Evolutionary conservation across 2,888 invertebrate species (phyloP).

Genomic region (Steinernema scapterisci): DNA sequence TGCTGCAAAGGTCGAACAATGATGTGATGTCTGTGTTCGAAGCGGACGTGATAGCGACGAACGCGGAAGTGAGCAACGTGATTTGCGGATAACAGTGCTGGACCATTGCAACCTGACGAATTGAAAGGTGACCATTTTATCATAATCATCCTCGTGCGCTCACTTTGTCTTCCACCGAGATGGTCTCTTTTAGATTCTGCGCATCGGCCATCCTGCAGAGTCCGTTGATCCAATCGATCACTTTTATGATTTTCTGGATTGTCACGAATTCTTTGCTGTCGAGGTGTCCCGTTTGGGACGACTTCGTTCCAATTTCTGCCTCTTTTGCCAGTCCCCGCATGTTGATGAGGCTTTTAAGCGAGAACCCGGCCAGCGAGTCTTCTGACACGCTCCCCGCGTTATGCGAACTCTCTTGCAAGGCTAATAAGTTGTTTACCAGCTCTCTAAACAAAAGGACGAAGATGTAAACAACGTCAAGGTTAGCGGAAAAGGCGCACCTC

Average conservation of each 20-base stretch:
- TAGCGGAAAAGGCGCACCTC: constrained; percentile 37
- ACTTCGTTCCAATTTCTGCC: constrained; percentile 33
- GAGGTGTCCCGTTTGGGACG: background rate
- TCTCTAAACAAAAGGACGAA: constrained; percentile 44
- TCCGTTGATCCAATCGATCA: constrained; percentile 58
- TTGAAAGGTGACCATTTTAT: background rate
- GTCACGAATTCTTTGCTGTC: background rate
- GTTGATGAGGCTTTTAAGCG: constrained; percentile 57
- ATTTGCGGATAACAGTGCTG: background rate
- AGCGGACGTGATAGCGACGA: constrained; percentile 11
- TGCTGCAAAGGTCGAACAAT: background rate
- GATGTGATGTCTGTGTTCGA: constrained; percentile 27
- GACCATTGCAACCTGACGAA: constrained; percentile 5
- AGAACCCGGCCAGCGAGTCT: constrained; percentile 54
- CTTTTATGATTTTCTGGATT: constrained; percentile 43
- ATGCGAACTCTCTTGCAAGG: constrained; percentile 45
- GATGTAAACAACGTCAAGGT: too few relatives aligned
- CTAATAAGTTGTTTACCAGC: constrained; percentile 46
- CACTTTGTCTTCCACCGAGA: constrained; percentile 60
- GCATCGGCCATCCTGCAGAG: constrained; percentile 41
- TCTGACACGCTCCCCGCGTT: constrained; percentile 15
- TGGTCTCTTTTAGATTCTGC: constrained; percentile 36
- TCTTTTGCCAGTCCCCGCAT: constrained; percentile 48
- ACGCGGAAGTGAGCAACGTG: background rate
- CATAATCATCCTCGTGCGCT: background rate